A percentile compares a stretch with the other conserved stretches of the same genome.
These are phyloP conservation scores for Fopius arisanus DNA, from an alignment of 1,140 invertebrate genomes.

Conservation along the genomic window DNA sequence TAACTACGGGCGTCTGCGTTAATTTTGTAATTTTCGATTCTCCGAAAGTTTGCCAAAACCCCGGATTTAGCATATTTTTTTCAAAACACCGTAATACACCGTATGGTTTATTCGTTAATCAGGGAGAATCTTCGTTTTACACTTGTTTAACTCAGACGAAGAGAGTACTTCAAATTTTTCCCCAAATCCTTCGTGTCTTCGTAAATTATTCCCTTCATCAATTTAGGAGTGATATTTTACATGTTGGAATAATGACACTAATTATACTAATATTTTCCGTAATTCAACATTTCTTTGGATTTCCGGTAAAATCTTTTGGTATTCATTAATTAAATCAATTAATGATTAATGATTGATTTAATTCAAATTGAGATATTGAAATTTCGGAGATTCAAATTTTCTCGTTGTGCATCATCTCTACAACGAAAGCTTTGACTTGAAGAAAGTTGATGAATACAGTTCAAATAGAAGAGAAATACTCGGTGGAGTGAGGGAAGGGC, in stretches of 20 bases:
- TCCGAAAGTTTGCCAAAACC: background rate
- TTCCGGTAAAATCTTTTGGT: background rate
- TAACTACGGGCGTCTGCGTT: slow-evolving; percentile 35
- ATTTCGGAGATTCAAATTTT: background rate
- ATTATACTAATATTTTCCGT: too few species aligned
- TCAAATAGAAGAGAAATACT: background rate
- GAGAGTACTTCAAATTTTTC: too few species aligned
- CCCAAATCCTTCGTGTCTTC: too few species aligned
- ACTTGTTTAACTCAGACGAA: too few species aligned
- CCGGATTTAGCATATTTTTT: background rate
- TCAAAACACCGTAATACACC: background rate
- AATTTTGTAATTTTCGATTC: slow-evolving; percentile 37
- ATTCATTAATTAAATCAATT: too few species aligned
- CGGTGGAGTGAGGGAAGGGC: slow-evolving; percentile 1
- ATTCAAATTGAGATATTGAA: too few species aligned
- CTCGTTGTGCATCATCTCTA: background rate
- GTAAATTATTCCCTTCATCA: too few species aligned
- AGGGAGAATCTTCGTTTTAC: too few species aligned
- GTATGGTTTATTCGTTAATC: background rate
- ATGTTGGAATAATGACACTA: too few species aligned
- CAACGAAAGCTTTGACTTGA: background rate
- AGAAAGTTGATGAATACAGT: background rate
- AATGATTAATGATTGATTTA: too few species aligned
- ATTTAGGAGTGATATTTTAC: too few species aligned
- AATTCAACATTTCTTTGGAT: too few species aligned